Evolutionary conservation across 2,113 vertebrate genomes (phyloP).

Genomic region (Callipepla squamata): DNA sequence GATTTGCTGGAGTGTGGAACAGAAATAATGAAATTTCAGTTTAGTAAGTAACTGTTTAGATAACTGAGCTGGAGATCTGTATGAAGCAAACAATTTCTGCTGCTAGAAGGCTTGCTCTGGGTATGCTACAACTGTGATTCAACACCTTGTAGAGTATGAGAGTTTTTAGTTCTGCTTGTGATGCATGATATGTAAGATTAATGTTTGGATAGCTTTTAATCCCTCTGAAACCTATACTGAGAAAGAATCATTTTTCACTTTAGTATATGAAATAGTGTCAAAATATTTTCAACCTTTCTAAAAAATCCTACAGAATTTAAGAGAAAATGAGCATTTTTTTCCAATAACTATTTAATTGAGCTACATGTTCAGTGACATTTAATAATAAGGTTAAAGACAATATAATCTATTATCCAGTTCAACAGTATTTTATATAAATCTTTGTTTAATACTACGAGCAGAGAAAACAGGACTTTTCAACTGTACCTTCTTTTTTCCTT

Average conservation of each 20-base stretch:
- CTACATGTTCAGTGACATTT: neutral
- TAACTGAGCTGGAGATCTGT: neutral
- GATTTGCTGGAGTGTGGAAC: neutral
- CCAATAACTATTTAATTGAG: neutral
- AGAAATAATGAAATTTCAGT: neutral
- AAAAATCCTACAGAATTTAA: neutral
- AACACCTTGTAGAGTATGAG: neutral
- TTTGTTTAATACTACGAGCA: neutral
- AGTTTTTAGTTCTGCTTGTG: neutral
- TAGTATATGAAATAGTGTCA: neutral
- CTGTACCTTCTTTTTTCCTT: neutral
- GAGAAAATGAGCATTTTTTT: neutral
- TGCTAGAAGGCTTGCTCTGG: neutral
- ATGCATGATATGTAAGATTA: neutral
- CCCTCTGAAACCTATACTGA: neutral
- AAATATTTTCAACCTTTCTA: neutral
- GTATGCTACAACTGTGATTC: neutral
- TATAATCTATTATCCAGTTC: neutral
- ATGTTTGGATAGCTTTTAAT: neutral
- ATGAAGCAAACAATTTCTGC: neutral
- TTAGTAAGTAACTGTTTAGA: neutral
- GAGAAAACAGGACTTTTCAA: neutral
- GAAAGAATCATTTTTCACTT: neutral
- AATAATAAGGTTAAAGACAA: neutral
- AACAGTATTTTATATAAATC: neutral